Evolutionary conservation across 1,140 invertebrate species (phyloP).

Genomic region (Andricus grossulariae): DNA sequence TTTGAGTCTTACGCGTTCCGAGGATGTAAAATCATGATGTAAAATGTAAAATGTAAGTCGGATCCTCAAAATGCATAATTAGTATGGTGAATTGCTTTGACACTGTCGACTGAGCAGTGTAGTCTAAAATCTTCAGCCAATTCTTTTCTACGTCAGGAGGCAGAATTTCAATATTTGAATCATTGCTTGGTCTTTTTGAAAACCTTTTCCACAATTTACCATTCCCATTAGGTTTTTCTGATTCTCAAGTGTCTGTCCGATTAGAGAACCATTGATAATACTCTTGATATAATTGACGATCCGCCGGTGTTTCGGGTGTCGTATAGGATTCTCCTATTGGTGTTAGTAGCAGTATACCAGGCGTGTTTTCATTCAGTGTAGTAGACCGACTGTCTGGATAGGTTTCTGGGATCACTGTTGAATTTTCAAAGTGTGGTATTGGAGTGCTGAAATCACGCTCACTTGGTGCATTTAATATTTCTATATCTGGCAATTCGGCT

Average conservation of each 20-base stretch:
- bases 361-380: background rate
- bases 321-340: background rate
- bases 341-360: too few relatives aligned
- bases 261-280: too few relatives aligned
- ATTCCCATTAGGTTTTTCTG: background rate
- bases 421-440: background rate
- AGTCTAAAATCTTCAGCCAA: background rate
- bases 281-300: background rate
- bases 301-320: background rate
- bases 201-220: background rate
- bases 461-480: background rate
- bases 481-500: background rate
- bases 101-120: too few relatives aligned
- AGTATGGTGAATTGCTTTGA: too few relatives aligned
- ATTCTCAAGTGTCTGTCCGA: too few relatives aligned
- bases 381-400: background rate
- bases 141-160: background rate
- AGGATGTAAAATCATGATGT: too few relatives aligned
- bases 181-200: background rate
- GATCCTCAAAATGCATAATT: too few relatives aligned
- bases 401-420: background rate
- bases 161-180: background rate
- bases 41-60: too few relatives aligned
- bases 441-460: background rate
- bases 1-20: too few relatives aligned